Percentiles rank a stretch among this genome's conserved stretches.
These are phyloP conservation scores for Drosophila repletoides DNA, from an alignment of 1,140 invertebrate genomes.

Conservation along the genomic window DNA sequence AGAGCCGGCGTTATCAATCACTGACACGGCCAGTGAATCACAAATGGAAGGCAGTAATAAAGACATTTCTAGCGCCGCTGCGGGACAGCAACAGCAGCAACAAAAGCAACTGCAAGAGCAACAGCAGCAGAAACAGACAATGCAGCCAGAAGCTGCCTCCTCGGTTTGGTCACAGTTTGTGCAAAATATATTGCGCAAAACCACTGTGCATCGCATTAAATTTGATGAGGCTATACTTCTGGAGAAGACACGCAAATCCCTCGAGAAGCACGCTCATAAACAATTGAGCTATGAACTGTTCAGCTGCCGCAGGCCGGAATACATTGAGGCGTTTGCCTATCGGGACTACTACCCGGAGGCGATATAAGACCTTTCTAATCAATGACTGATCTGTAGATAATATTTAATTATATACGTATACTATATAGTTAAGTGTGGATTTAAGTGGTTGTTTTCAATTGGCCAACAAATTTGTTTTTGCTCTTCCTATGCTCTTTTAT, in stretches of 20 bases:
- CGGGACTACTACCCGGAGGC: slow-evolving; percentile 70
- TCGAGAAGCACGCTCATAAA: slow-evolving; percentile 57
- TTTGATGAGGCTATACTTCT: slow-evolving; percentile 62
- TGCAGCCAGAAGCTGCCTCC: not conserved
- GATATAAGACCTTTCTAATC: slow-evolving; percentile 19
- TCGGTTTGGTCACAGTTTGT: slow-evolving; percentile 78
- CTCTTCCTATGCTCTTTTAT: too few species aligned
- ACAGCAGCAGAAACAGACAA: not conserved
- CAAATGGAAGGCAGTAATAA: not conserved
- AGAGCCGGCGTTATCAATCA: not conserved
- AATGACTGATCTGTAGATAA: slow-evolving; percentile 65
- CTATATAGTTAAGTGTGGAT: slow-evolving; percentile 9
- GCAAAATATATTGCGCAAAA: slow-evolving; percentile 71
- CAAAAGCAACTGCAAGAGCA: not conserved
- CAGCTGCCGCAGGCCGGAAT: slow-evolving; percentile 64
- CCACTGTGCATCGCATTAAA: slow-evolving; percentile 56
- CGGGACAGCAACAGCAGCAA: not conserved
- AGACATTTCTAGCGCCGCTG: not conserved
- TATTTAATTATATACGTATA: slow-evolving; percentile 31
- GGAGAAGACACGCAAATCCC: slow-evolving; percentile 69
- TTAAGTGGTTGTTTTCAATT: not conserved
- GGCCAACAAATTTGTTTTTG: slow-evolving; percentile 3
- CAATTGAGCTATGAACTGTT: slow-evolving; percentile 57
- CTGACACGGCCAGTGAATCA: not conserved
- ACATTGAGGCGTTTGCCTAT: slow-evolving; percentile 72